Evolutionary conservation across 1,140 invertebrate genomes (phyloP).

Genomic region (Rhynchophorus ferrugineus): DNA sequence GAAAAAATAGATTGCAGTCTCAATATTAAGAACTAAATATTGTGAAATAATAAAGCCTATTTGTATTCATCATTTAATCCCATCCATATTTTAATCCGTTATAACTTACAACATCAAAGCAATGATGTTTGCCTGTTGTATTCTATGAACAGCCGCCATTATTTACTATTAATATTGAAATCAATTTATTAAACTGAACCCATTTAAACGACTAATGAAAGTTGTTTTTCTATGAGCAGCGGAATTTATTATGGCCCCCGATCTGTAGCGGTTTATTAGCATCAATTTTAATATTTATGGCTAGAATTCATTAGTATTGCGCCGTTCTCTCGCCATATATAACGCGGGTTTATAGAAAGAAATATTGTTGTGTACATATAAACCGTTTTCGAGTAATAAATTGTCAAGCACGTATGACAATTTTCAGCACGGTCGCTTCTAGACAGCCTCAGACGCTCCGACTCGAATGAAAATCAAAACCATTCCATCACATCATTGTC

Average conservation of each 20-base stretch:
- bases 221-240: neutral
- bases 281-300: constrained; percentile 12
- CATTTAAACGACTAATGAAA: neutral
- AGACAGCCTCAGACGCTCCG: neutral
- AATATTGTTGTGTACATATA: constrained; percentile 5
- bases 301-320: constrained; percentile 11
- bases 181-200: neutral
- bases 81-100: too few relatives aligned
- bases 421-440: neutral
- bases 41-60: too few relatives aligned
- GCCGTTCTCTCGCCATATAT: constrained; percentile 10
- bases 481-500: neutral
- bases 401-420: neutral
- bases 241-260: neutral
- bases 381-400: constrained; percentile 7
- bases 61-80: too few relatives aligned
- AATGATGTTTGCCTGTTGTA: too few relatives aligned
- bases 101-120: too few relatives aligned
- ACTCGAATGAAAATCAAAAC: neutral
- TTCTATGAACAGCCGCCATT: too few relatives aligned
- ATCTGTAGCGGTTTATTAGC: neutral
- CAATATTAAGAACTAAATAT: too few relatives aligned
- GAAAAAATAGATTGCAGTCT: too few relatives aligned
- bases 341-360: constrained; percentile 7
- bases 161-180: too few relatives aligned